phyloP scores from a whole-genome alignment of 2,888 invertebrate species.

The Diaphora mendica region DNA sequence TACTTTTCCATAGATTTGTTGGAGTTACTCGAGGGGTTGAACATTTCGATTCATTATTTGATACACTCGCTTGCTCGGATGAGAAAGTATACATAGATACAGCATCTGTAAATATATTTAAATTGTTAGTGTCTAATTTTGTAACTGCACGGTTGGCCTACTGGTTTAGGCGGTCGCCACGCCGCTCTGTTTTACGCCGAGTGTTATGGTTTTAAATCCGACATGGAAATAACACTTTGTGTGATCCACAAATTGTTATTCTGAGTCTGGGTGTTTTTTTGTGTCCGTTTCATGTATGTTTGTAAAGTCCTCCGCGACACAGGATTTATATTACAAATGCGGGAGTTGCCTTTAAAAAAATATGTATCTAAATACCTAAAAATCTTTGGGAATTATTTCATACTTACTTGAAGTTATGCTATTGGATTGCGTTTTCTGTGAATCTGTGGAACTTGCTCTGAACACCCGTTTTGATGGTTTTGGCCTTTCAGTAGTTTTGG shows the following conservation, averaged over 20 bases:
- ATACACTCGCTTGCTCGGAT: conserved; percentile 28
- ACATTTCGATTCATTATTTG: conserved; percentile 34
- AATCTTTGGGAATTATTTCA: neutral
- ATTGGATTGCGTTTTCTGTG: conserved; percentile 60
- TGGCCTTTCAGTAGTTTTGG: conserved; percentile 62
- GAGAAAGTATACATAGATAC: conserved; percentile 47
- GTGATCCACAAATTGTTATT: too few relatives aligned
- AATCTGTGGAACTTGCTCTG: conserved; percentile 58
- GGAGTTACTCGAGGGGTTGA: conserved; percentile 40
- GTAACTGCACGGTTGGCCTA: too few relatives aligned
- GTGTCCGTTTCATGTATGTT: too few relatives aligned
- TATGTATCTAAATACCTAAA: neutral
- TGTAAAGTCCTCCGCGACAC: too few relatives aligned
- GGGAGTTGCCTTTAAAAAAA: neutral
- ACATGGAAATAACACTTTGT: too few relatives aligned
- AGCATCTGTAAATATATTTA: conserved; percentile 58
- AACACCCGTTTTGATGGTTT: conserved; percentile 55
- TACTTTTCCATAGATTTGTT: conserved; percentile 50
- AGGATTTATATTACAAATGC: too few relatives aligned
- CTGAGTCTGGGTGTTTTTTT: too few relatives aligned
- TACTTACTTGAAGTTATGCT: conserved; percentile 72
- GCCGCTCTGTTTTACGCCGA: too few relatives aligned
- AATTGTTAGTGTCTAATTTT: neutral
- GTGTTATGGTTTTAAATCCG: too few relatives aligned
- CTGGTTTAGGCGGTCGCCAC: too few relatives aligned